Evolutionary conservation across 1,140 invertebrate species (phyloP).

Genomic region (Leucophenga varia): DNA sequence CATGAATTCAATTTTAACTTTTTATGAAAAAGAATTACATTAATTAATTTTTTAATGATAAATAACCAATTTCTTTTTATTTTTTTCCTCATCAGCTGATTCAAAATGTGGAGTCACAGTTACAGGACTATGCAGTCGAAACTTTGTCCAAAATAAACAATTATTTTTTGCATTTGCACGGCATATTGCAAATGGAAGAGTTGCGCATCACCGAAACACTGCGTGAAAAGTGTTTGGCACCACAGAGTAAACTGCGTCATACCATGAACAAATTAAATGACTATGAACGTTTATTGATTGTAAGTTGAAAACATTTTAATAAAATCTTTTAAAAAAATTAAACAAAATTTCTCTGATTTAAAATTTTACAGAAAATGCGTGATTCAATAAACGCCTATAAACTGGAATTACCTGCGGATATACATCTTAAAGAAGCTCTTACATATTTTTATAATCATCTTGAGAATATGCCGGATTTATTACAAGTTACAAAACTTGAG

Average conservation of each 20-base stretch:
- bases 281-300: constrained; percentile 28
- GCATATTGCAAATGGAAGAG: constrained; percentile 38
- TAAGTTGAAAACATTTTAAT: constrained; percentile 13
- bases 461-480: constrained; percentile 28
- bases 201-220: constrained; percentile 28
- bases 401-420: constrained; percentile 8
- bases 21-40: no score
- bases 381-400: constrained; percentile 1
- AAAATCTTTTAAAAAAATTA: background rate
- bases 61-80: no score
- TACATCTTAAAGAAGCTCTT: constrained; percentile 22
- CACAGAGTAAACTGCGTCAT: constrained; percentile 27
- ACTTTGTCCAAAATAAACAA: constrained; percentile 24
- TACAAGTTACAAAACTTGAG: constrained; percentile 18
- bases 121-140: constrained; percentile 31
- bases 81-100: no score
- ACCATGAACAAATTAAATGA: constrained; percentile 24
- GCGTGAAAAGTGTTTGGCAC: constrained; percentile 26
- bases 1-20: no score
- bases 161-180: constrained; percentile 36
- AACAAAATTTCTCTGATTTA: background rate
- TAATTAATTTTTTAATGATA: no score
- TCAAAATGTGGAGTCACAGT: constrained; percentile 19
- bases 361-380: constrained; percentile 22
- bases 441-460: constrained; percentile 12